These are phyloP conservation scores for Nomada flava DNA, from an alignment of 2,888 invertebrate genomes.

Conservation along the genomic window DNA sequence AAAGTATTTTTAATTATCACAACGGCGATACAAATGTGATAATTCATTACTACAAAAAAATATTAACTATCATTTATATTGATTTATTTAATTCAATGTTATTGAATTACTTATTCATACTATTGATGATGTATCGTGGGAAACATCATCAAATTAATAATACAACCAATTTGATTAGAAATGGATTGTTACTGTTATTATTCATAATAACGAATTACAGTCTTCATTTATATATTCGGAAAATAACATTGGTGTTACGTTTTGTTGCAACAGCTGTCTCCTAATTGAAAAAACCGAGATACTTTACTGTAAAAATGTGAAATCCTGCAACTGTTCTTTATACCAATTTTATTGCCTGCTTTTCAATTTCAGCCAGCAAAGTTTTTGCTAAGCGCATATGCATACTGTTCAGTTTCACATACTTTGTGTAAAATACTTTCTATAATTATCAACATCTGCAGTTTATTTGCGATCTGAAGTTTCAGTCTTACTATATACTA, in stretches of 20 bases:
- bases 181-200: conserved; percentile 49
- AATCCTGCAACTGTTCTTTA: conserved; percentile 23
- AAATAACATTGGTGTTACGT: conserved; percentile 42
- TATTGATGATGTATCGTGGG: conserved; percentile 73
- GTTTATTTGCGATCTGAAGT: background rate
- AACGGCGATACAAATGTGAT: conserved; percentile 32
- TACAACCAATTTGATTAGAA: conserved; percentile 47
- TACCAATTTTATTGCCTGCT: conserved; percentile 31
- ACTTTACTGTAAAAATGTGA: conserved; percentile 4
- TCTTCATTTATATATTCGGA: conserved; percentile 45
- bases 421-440: background rate
- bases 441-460: background rate
- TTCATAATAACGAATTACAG: conserved; percentile 49
- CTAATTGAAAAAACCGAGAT: conserved; percentile 42
- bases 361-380: conserved; percentile 13
- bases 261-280: conserved; percentile 35
- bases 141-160: conserved; percentile 72
- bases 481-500: background rate
- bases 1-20: conserved; percentile 39
- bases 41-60: conserved; percentile 12
- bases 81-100: conserved; percentile 45
- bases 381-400: conserved; percentile 27
- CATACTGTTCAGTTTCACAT: background rate
- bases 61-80: conserved; percentile 21
- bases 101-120: conserved; percentile 64